Percentiles rank a stretch among this genome's conserved stretches.
phyloP scores from a whole-genome alignment of 2,113 vertebrate genomes.

The Cepphus grylle region DNA sequence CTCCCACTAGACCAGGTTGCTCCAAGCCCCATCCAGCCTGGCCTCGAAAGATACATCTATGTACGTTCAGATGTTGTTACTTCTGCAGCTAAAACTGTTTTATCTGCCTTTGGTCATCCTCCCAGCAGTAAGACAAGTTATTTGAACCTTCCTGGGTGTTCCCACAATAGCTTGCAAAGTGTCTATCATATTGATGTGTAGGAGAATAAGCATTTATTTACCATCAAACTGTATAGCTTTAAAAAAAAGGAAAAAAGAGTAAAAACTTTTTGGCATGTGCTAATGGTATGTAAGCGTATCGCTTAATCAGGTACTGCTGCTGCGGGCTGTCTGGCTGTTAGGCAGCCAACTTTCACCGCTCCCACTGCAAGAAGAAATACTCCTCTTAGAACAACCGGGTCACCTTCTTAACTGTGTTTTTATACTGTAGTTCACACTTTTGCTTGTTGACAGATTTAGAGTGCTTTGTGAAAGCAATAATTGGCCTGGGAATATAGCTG shows the following conservation, averaged over 20 bases:
- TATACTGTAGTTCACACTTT: constrained; percentile 31
- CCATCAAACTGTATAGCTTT: not conserved
- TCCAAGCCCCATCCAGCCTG: not conserved
- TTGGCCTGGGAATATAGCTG: constrained; percentile 67
- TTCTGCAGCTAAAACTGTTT: not conserved
- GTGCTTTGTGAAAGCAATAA: constrained; percentile 52
- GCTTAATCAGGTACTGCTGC: not conserved
- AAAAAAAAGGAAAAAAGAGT: too few relatives aligned
- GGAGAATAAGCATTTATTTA: not conserved
- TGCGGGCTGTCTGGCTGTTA: not conserved
- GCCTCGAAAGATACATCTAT: not conserved
- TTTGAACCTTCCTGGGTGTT: not conserved
- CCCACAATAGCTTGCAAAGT: not conserved
- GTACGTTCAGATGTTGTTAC: not conserved
- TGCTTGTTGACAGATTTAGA: constrained; percentile 68
- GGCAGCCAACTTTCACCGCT: not conserved
- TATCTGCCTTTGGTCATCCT: not conserved
- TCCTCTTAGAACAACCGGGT: constrained; percentile 9
- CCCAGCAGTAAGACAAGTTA: not conserved
- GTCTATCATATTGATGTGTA: not conserved
- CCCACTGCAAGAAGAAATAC: not conserved
- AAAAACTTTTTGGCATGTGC: not conserved
- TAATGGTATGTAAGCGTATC: not conserved
- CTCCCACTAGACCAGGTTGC: not conserved
- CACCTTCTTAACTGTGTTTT: constrained; percentile 42